Conservation (phyloP, 2,113 vertebrate genomes). For the Pteropus alecto region DNA sequence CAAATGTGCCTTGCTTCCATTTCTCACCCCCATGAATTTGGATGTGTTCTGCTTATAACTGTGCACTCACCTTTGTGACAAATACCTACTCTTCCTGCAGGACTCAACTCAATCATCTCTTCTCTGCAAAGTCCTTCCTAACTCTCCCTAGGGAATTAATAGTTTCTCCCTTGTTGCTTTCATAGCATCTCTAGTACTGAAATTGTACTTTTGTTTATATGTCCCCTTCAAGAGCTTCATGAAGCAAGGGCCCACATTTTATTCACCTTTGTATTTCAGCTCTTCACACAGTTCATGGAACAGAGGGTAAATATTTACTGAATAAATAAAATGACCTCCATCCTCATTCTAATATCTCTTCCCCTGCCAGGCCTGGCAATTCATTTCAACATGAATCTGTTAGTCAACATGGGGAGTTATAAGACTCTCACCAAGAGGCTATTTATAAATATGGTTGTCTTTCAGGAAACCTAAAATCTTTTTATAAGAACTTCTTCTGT, state of each 20-base stretch:
- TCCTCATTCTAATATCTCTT: not conserved
- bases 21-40: not conserved
- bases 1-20: not conserved
- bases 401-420: not conserved
- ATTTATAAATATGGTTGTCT: not conserved
- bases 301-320: not conserved
- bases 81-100: not conserved
- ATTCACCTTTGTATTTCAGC: slow-evolving; percentile 8
- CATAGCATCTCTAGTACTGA: not conserved
- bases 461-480: slow-evolving; percentile 20
- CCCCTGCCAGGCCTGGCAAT: not conserved
- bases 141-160: not conserved
- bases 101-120: not conserved
- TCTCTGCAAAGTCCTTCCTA: not conserved
- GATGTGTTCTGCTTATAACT: not conserved
- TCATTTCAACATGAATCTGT: not conserved
- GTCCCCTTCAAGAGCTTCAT: not conserved
- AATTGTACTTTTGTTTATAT: not conserved
- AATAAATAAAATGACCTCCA: not conserved
- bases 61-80: not conserved
- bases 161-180: not conserved
- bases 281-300: not conserved
- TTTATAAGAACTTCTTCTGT: not conserved
- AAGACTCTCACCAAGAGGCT: not conserved
- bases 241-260: not conserved